A percentile compares a stretch with the other conserved stretches of the same genome.
Conservation (phyloP, 2,888 invertebrate genomes). For the Cerastis rubricosa region DNA sequence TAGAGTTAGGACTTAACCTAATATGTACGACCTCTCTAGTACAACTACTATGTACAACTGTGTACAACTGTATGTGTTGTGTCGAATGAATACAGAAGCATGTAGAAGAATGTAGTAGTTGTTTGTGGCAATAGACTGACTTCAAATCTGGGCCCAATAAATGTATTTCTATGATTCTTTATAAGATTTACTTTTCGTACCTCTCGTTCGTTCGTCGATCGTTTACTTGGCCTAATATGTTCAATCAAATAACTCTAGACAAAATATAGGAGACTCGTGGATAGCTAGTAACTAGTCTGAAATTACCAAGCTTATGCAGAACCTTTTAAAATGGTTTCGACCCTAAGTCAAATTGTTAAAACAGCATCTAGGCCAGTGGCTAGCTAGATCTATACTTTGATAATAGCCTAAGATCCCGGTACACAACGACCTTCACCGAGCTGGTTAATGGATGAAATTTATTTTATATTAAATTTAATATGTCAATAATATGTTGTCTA, state of each 20-base stretch:
- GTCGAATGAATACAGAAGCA: not conserved
- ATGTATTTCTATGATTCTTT: not conserved
- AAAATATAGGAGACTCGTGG: not conserved
- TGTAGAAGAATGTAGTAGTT: no score
- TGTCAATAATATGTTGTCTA: no score
- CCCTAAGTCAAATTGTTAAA: not conserved
- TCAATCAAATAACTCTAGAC: not conserved
- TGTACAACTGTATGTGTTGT: no score
- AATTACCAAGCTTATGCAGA: not conserved
- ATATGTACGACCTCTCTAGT: not conserved
- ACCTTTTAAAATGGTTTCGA: not conserved
- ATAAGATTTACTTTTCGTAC: not conserved
- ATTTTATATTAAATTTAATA: no score
- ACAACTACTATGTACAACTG: not conserved
- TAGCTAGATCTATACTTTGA: not conserved
- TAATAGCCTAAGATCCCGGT: no score
- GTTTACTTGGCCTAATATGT: not conserved
- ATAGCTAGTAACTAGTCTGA: not conserved
- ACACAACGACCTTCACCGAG: no score
- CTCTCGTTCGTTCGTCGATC: not conserved
- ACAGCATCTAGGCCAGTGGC: not conserved
- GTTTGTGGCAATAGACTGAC: not conserved
- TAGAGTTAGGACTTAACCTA: not conserved
- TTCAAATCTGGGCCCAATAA: not conserved
- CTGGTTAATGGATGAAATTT: no score